A percentile compares a stretch with the other conserved stretches of the same genome.
These are phyloP conservation scores for Colostygia pectinataria DNA, from an alignment of 2,888 invertebrate genomes.

Conservation along the genomic window DNA sequence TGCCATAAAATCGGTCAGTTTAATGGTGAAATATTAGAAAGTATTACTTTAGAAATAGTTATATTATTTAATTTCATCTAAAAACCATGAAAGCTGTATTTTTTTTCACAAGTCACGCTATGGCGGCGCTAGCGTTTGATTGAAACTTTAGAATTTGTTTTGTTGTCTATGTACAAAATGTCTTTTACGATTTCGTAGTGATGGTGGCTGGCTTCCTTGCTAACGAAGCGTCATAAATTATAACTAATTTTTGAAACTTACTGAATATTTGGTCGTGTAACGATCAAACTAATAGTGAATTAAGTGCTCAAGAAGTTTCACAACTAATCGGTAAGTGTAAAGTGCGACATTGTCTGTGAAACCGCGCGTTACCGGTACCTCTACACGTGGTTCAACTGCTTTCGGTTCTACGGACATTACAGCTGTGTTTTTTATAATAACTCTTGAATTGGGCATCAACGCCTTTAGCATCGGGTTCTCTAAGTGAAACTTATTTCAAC, in stretches of 20 bases:
- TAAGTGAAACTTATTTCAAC: slow-evolving; percentile 46
- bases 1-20: too few species aligned
- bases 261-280: slow-evolving; percentile 61
- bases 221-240: slow-evolving; percentile 78
- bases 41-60: too few species aligned
- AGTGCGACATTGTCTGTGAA: slow-evolving; percentile 63
- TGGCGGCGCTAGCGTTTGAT: slow-evolving; percentile 45
- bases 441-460: slow-evolving; percentile 43
- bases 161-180: slow-evolving; percentile 76
- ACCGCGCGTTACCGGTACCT: slow-evolving; percentile 75
- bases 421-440: slow-evolving; percentile 56
- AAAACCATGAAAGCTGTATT: not conserved
- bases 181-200: slow-evolving; percentile 83
- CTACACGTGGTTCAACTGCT: slow-evolving; percentile 77
- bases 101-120: slow-evolving; percentile 43
- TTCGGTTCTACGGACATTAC: slow-evolving; percentile 57
- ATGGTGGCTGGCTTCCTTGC: slow-evolving; percentile 83
- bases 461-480: slow-evolving; percentile 39
- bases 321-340: slow-evolving; percentile 77
- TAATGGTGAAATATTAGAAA: too few species aligned
- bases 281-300: slow-evolving; percentile 70
- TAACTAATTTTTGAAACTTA: slow-evolving; percentile 67
- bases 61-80: not conserved
- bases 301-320: slow-evolving; percentile 79
- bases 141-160: slow-evolving; percentile 60